Base-by-base conservation (phyloP, 2,888 invertebrate genomes). In the Zygaena filipendulae region DNA sequence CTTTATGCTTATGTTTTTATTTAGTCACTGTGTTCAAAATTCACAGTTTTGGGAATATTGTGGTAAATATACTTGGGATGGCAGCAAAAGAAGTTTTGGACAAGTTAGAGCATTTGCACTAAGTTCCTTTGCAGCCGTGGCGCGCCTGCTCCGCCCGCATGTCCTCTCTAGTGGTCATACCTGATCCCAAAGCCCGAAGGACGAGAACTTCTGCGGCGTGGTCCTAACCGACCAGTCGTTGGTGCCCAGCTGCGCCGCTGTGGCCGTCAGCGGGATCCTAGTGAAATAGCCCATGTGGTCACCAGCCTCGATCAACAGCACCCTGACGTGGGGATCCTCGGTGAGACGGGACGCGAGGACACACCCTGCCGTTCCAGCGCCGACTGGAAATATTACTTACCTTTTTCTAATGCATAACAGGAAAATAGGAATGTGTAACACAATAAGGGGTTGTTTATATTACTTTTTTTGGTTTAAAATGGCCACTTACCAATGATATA, bases 281-380 rank as follows among this genome's bases (percentile, higher is more conserved):
- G 85, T 82, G 30, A 87, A 63, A 59, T 84, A 85, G 3, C 84
- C 84, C 70, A 89, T 88, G 36, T 84, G 80, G 21, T 82, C 84
- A 0, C 90, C 90, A 1, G 89, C 88, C 56, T 90, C 90, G 2
- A 90, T 54, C 0, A 90, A 62, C 14, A 90, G 57, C 0, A 90
- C 84, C 10, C 75, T 82, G 3, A 64, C 60, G 25, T 77, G 72
- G 2, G 69, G 59, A 37, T 84, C 72, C 44, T 84, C 84, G 3
- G 85, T 80, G 9, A 90, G 74, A 2, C 85, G 70, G 1, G 87
- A 77, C 1, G 89, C 87, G 4, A 90, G 56, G 0, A 88, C 87
- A 42, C 87, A 87, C 5, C 90, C 90, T 1, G 87, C 81, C 13
- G 89, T 88, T 1, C 90, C 90, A 2, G 85, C 88, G 1, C 90